A percentile compares a stretch with the other conserved stretches of the same genome.
phyloP scores from a whole-genome alignment of 2,888 invertebrate genomes.

The Germaria angustata region DNA sequence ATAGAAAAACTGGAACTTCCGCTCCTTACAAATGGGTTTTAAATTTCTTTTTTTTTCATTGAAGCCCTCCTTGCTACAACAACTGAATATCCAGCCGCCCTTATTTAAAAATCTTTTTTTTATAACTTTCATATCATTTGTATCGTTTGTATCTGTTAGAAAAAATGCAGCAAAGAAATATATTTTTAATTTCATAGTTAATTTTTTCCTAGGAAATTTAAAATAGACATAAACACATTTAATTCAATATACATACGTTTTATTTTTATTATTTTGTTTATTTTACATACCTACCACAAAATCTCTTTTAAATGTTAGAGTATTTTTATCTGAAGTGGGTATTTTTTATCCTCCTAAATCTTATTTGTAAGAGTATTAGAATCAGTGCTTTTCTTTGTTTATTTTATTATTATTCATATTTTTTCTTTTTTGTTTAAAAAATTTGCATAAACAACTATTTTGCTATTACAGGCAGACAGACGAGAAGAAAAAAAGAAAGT shows the following conservation, averaged over 20 bases:
- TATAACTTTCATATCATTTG: too few species aligned
- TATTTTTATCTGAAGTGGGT: background rate
- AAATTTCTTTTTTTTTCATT: too few species aligned
- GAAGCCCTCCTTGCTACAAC: too few species aligned
- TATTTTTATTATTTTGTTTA: background rate
- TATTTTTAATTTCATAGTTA: too few species aligned
- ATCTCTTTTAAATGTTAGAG: background rate
- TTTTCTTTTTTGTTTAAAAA: background rate
- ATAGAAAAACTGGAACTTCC: too few species aligned
- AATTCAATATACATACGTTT: background rate
- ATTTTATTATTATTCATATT: too few species aligned
- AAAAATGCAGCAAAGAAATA: too few species aligned
- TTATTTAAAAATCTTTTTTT: too few species aligned
- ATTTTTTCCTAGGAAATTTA: too few species aligned
- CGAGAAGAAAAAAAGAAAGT: background rate
- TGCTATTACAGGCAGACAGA: background rate
- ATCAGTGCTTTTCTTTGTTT: background rate
- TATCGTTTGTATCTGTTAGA: too few species aligned
- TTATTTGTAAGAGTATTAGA: background rate
- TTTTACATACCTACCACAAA: background rate
- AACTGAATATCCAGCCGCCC: too few species aligned
- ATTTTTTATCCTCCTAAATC: background rate
- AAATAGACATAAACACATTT: background rate
- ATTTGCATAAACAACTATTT: constrained; percentile 22
- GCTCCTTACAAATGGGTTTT: too few species aligned